Evolutionary conservation across 2,113 vertebrate species (phyloP), one percentile per base, ranked within the genome.

Genomic region (Colinus virginianus): DNA sequence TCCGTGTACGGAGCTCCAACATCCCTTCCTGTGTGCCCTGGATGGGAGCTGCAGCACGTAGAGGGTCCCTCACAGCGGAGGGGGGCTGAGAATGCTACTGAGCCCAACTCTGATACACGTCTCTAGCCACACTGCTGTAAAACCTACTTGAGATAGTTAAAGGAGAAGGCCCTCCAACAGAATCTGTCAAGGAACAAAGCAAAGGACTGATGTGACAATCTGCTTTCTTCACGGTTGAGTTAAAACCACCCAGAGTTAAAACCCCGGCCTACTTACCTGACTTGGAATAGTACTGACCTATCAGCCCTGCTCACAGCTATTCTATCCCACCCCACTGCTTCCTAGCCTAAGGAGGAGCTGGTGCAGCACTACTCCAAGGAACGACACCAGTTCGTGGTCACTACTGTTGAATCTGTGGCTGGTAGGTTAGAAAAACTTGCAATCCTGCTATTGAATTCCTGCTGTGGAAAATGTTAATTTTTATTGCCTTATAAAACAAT

Each of bases 401-500:
- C 83, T 95, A 61, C 63, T 68, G 83, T 61, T 38, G 8, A 55
- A 75, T 84, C 56, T 90, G 53, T 28, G 64, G 81, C 75, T 48
- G 66, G 43, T 80, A 66, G 66, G 74, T 77, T 91, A 91, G 83
- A 87, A 95, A 90, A 92, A 92, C 78, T 90, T 88, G 90, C 94
- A 96, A 79, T 69, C 83, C 58, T 94, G 95, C 64, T 61, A 80
- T 75, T 95, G 82, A 96, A 94, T 86, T 94, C 76, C 94, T 88
- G 91, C 81, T 92, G 93, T 95, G 96, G 96, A 96, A 97, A 97
- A 91, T 92, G 85, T 93, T 96, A 88, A 93, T 90, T 96, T 95
- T 96, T 96, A 91, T 90, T 94, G 90, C 88, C 90, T 75, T 67
- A 85, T 74, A 90, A 97, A 96, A 97, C 96, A 97, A 98, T 96